These are phyloP conservation scores for Atherinomorus stipes DNA, from an alignment of 2,113 vertebrate genomes.

Conservation along the genomic window DNA sequence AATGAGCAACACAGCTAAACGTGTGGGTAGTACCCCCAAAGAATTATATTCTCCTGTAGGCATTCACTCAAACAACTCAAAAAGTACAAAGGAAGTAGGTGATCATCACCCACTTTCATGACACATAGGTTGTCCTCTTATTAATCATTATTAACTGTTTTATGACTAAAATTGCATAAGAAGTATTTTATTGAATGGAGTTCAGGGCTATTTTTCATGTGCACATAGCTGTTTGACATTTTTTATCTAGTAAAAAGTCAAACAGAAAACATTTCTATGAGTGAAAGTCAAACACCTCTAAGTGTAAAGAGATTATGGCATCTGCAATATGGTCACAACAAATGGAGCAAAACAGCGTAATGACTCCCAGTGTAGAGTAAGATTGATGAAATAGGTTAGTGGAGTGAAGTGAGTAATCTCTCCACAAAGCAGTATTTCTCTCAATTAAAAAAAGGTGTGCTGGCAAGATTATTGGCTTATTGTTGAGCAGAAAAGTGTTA, in stretches of 20 bases:
- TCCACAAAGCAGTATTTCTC: conserved; percentile 37
- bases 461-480: conserved; percentile 32
- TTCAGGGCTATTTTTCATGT: neutral
- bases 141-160: neutral
- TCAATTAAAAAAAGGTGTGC: conserved; percentile 52
- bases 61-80: too few relatives aligned
- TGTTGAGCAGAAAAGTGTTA: conserved; percentile 37
- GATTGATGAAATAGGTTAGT: conserved; percentile 53
- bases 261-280: neutral
- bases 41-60: too few relatives aligned
- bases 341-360: conserved; percentile 49
- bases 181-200: neutral
- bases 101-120: neutral
- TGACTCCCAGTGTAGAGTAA: conserved; percentile 28
- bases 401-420: conserved; percentile 47
- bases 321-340: conserved; percentile 50
- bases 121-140: neutral
- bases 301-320: conserved; percentile 31
- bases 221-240: neutral
- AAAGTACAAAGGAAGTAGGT: neutral
- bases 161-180: neutral
- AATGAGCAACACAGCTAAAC: too few relatives aligned
- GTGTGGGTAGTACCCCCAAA: too few relatives aligned
- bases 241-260: neutral
- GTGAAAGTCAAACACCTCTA: neutral